Evolutionary conservation across 2,797 vertebrate species (phyloP), one percentile per base, ranked within the genome.

Genomic region (Sciurus carolinensis): DNA sequence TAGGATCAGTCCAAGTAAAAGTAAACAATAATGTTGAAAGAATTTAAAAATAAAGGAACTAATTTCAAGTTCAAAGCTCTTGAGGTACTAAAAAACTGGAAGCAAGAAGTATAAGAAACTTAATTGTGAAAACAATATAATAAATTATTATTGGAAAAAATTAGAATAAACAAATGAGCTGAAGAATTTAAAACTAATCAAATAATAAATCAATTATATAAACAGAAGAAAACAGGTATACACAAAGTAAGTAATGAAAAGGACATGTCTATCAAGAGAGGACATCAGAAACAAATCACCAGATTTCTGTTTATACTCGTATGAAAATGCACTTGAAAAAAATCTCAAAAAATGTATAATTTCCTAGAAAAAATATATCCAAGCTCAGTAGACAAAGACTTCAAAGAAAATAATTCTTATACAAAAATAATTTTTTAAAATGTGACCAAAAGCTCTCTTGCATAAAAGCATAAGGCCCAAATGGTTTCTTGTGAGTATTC

Each of bases 301-400:
- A 62, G 44, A 80, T 11, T 39, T 87, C n/a, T 42, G 5, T 77
- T 18, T 10, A 59, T 3, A 83, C 36, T 14, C 67, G 7, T 33
- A 52, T 50, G 42, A 8, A 92, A 93, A 62, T 88, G 22, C 12
- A 57, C 26, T 80, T 87, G 44, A 88, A 94, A 90, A 71, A 94
- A 90, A 71, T 92, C 17, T 90, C 73, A 3, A 24, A 36, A 66
- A 54, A 33, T 44, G 50, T 26, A 47, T 85, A 66, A 52, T 4
- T 85, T 85, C 66, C 47, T 89, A 57, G 22, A 30, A 54, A 94
- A 96, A 81, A 79, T 73, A 71, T 67, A 28, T 3, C 2, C 3
- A 69, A 75, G 22, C 4, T 92, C 30, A 82, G 10, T 54, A 82
- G 28, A 69, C 4, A 62, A 26, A 71, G 59, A 59, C 9, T 80